Conservation (phyloP, 1,140 invertebrate species). For the Microplitis mediator region DNA sequence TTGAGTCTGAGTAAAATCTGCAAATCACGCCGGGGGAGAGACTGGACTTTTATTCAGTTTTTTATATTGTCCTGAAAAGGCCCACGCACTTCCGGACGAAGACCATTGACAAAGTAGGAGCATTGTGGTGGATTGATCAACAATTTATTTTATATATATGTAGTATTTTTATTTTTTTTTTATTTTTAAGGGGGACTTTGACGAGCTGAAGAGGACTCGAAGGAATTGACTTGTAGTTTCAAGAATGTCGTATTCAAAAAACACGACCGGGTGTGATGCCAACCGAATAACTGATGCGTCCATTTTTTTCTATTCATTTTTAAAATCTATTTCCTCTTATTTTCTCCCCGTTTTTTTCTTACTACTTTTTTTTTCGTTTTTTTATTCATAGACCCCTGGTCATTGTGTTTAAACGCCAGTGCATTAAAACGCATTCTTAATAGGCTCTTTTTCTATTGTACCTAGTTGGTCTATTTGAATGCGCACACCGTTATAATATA, state of each 20-base stretch:
- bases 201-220: neutral
- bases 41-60: neutral
- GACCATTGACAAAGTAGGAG: neutral
- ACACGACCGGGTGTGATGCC: neutral
- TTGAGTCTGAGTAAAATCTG: no score
- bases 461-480: neutral
- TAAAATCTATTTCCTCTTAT: neutral
- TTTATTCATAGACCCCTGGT: neutral
- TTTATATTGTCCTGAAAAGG: neutral
- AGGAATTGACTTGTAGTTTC: constrained; percentile 1
- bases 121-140: constrained; percentile 2
- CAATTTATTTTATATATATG: neutral
- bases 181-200: neutral
- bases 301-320: neutral
- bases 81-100: neutral
- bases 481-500: neutral
- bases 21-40: no score
- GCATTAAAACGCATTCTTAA: constrained; percentile 14
- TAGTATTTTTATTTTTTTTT: neutral
- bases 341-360: neutral
- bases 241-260: neutral
- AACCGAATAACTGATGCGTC: neutral
- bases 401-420: constrained; percentile 2
- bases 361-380: no score
- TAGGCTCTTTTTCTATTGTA: neutral